Base-by-base conservation (phyloP, 2,888 invertebrate genomes). In the Heteromyza rotundicornis region DNA sequence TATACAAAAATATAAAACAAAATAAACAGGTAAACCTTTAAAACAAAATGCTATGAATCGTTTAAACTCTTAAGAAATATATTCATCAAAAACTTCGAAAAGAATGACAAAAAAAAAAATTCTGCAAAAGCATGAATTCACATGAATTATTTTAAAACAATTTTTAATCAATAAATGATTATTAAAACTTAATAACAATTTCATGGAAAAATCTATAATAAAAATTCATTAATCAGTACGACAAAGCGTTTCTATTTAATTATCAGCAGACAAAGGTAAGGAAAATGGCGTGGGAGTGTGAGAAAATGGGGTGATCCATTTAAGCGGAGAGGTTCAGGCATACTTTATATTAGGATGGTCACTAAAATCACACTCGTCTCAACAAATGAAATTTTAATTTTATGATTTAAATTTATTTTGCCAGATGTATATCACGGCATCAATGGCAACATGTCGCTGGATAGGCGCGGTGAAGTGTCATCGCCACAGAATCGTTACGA, bases 381-480 rank as follows among this genome's bases (percentile, higher is more conserved):
- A n/a, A n/a, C n/a, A n/a, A n/a, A n/a, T n/a, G n/a, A n/a, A n/a
- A n/a, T n/a, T n/a, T n/a, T n/a, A n/a, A n/a, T n/a, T n/a, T n/a
- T n/a, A n/a, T n/a, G n/a, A n/a, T n/a, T n/a, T n/a, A n/a, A n/a
- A n/a, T n/a, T n/a, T n/a, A n/a, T n/a, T 27, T 50, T 54, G 56
- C 22, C 60, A 82, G 83, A 82, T 65, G 75, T 72, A 22, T 82
- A 83, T 65, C 79, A 82, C 67, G 83, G 83, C 57, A 83, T 83
- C 65, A 83, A 83, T 71, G 83, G 83, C 51, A 83, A 83, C 27
- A 80, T 83, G 73, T 83, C 83, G 5, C 67, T 83, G 64, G 82
- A 83, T 74, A 76, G 83, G n/a, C 77, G 82, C 16, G 78, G 80
- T 24, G 82, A 82, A 59, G 73, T 76, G 17, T 67, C 68, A 27